A percentile compares a stretch with the other conserved stretches of the same genome.
Evolutionary conservation across 2,797 vertebrate species (phyloP).

Genomic region (Setipinna tenuifilis): DNA sequence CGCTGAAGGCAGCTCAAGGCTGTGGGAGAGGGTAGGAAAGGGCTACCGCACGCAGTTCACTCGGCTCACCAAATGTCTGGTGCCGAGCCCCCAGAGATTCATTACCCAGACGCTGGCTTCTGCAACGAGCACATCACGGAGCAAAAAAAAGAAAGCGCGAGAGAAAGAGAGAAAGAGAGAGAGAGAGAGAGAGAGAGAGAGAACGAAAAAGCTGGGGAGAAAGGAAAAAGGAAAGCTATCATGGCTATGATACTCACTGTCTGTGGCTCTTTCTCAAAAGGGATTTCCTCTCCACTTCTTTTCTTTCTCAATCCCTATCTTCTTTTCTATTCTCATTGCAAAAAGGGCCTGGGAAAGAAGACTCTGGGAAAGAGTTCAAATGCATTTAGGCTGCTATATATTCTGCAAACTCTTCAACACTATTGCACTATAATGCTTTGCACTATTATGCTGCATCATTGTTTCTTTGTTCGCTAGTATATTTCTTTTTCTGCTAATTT

Average conservation of each 20-base stretch:
- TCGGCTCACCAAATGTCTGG: slow-evolving; percentile 60
- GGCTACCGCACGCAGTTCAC: slow-evolving; percentile 69
- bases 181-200: neutral
- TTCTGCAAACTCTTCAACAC: no score
- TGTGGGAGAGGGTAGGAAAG: slow-evolving; percentile 58
- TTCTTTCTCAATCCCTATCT: neutral
- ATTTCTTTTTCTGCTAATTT: no score
- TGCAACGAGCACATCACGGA: slow-evolving; percentile 65
- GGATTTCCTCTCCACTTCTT: slow-evolving; percentile 65
- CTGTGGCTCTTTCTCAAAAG: slow-evolving; percentile 70
- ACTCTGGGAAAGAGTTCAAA: neutral
- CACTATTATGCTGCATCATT: no score
- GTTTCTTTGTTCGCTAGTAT: no score
- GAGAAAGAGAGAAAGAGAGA: neutral
- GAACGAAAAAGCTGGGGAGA: no score
- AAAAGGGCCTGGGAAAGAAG: neutral
- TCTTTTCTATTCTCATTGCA: neutral
- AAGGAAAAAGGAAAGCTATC: slow-evolving; percentile 70
- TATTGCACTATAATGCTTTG: no score
- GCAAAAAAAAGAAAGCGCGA: neutral
- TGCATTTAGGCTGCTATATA: neutral
- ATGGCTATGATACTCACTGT: slow-evolving; percentile 70
- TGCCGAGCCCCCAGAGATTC: slow-evolving; percentile 75
- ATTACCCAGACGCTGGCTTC: slow-evolving; percentile 73
- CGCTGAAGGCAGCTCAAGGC: slow-evolving; percentile 68